Evolutionary conservation across 2,888 invertebrate genomes (phyloP).

Genomic region (Cerastis leucographa): DNA sequence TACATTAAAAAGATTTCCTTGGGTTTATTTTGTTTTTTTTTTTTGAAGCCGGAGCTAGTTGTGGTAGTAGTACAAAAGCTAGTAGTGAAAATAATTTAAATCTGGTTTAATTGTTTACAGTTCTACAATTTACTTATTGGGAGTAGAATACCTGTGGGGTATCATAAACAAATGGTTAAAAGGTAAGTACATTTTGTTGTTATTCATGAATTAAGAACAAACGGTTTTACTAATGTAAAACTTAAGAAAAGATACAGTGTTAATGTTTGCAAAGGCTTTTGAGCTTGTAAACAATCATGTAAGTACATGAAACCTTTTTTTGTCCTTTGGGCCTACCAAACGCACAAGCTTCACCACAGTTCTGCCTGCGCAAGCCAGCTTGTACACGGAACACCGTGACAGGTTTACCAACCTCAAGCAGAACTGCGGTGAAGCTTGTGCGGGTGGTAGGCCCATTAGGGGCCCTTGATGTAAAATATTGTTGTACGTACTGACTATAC

Average conservation of each 20-base stretch:
- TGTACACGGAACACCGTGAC: too few species aligned
- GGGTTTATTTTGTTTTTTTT: too few species aligned
- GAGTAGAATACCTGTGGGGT: constrained; percentile 90
- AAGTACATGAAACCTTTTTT: too few species aligned
- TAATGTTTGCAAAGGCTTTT: background rate
- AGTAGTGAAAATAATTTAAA: background rate
- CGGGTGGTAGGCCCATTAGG: too few species aligned
- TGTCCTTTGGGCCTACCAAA: too few species aligned
- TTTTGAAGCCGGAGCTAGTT: too few species aligned
- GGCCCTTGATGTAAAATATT: background rate
- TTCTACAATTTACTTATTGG: constrained; percentile 94
- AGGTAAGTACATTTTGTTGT: constrained; percentile 82
- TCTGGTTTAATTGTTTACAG: constrained; percentile 83
- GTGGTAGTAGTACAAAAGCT: too few species aligned
- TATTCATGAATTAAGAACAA: background rate
- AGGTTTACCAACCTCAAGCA: too few species aligned
- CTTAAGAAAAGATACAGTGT: background rate
- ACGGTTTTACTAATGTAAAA: background rate
- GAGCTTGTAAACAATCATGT: background rate
- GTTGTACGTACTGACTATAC: background rate
- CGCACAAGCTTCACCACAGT: too few species aligned
- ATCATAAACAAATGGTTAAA: constrained; percentile 89
- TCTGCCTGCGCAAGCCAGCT: too few species aligned
- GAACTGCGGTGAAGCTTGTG: too few species aligned
- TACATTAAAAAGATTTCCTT: too few species aligned